Conservation (phyloP, 2,113 vertebrate species). For the Ptychochromis oligacanthus region DNA sequence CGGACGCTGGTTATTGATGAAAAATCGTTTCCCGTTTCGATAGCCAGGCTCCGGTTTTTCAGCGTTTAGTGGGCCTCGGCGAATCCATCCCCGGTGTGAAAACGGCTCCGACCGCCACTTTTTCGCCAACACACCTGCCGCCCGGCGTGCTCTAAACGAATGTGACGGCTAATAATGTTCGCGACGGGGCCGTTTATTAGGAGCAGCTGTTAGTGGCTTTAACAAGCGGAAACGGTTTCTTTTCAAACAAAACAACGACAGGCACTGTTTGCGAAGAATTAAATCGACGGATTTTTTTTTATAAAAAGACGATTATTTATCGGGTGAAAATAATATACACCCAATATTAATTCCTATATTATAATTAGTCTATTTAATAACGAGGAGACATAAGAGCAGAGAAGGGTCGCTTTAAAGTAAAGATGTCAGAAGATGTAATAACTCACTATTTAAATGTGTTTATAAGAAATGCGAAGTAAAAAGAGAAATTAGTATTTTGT, state of each 20-base stretch:
- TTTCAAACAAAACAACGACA: not conserved
- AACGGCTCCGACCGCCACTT: accelerated
- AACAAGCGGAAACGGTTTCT: not conserved
- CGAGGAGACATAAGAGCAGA: not conserved
- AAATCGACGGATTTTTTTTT: not conserved
- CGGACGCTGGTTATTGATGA: not conserved
- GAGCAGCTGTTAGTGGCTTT: not conserved
- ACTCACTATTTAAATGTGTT: not conserved
- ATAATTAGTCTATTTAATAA: not conserved
- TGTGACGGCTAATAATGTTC: accelerated
- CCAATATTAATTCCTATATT: not conserved
- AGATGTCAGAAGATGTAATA: not conserved
- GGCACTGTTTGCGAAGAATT: not conserved
- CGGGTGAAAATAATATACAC: not conserved
- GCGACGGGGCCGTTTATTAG: not conserved
- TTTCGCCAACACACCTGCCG: not conserved
- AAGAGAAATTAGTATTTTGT: not conserved
- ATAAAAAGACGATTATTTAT: not conserved
- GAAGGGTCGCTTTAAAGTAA: not conserved
- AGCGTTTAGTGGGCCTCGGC: conserved; percentile 24
- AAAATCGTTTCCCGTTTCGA: conserved; percentile 59
- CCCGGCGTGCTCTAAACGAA: not conserved
- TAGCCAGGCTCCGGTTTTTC: conserved; percentile 1
- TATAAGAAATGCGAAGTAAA: not conserved
- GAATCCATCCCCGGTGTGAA: not conserved